These are phyloP conservation scores for Diuraphis noxia DNA, from an alignment of 1,140 invertebrate species.

Conservation along the genomic window DNA sequence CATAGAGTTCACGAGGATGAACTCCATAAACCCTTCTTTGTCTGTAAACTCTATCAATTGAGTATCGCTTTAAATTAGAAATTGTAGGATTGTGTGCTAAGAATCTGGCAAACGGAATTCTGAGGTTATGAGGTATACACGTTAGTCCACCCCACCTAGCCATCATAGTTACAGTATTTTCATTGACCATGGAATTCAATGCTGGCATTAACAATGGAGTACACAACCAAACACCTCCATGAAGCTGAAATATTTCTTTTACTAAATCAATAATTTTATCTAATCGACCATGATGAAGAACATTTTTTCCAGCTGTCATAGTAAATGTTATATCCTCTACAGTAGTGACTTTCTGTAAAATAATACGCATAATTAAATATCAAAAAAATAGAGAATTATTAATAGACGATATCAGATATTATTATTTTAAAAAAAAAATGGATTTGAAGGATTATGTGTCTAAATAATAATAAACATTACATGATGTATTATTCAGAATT, in stretches of 20 bases:
- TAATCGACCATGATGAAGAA: slow-evolving; percentile 49
- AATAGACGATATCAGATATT: not conserved
- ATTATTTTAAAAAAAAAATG: too few species aligned
- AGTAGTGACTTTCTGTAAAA: slow-evolving; percentile 64
- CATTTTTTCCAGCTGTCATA: slow-evolving; percentile 61
- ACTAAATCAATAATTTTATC: slow-evolving; percentile 59
- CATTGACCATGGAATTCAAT: slow-evolving; percentile 65
- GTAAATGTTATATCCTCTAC: slow-evolving; percentile 77
- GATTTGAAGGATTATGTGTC: not conserved
- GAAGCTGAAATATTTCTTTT: slow-evolving; percentile 72
- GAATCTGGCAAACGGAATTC: slow-evolving; percentile 78
- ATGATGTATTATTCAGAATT: not conserved
- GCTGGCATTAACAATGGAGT: slow-evolving; percentile 79
- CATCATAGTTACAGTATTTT: slow-evolving; percentile 77
- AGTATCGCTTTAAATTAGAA: slow-evolving; percentile 78
- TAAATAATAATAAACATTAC: not conserved
- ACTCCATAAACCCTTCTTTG: slow-evolving; percentile 81
- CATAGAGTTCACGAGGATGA: slow-evolving; percentile 85
- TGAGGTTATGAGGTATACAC: slow-evolving; percentile 60
- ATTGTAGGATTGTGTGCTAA: slow-evolving; percentile 77
- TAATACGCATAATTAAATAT: not conserved
- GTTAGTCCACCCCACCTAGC: slow-evolving; percentile 65
- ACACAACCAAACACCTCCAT: slow-evolving; percentile 75
- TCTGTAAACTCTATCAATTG: slow-evolving; percentile 83
- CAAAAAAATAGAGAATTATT: not conserved